Conservation (phyloP, 2,113 vertebrate genomes). For the Choloepus hoffmanni region DNA sequence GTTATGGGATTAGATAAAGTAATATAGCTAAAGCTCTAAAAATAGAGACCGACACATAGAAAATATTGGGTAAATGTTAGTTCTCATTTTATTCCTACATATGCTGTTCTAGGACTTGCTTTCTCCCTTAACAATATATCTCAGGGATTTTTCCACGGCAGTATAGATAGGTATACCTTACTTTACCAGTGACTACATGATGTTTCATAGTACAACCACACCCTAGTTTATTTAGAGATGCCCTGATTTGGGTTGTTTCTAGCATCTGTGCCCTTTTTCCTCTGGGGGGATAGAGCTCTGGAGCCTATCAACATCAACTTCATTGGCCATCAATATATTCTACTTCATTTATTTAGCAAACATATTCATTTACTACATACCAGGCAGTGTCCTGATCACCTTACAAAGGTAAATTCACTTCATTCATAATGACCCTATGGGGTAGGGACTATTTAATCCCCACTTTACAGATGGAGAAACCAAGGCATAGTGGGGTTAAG, state of each 20-base stretch:
- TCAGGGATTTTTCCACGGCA: slow-evolving; percentile 1
- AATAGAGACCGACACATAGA: background rate
- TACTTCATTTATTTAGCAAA: slow-evolving; percentile 37
- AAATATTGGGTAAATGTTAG: background rate
- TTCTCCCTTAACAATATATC: background rate
- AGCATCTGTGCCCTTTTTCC: slow-evolving; percentile 6
- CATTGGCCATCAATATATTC: background rate
- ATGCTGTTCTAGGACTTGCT: background rate
- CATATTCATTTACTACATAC: background rate
- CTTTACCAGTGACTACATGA: background rate
- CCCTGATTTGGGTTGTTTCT: background rate
- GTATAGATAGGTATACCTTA: background rate
- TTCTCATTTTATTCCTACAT: background rate
- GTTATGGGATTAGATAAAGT: slow-evolving; percentile 11
- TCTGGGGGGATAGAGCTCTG: background rate
- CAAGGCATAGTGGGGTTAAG: background rate
- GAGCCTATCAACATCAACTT: background rate
- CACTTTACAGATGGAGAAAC: slow-evolving; percentile 1
- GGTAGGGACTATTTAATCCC: background rate
- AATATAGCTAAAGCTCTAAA: slow-evolving; percentile 39
- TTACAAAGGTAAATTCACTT: slow-evolving; percentile 26
- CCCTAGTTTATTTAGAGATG: background rate
- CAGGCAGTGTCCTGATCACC: slow-evolving; percentile 4
- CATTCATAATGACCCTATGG: background rate
- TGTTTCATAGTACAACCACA: background rate